Evolutionary conservation across 2,113 vertebrate species (phyloP).

Genomic region (Entosphenus tridentatus): DNA sequence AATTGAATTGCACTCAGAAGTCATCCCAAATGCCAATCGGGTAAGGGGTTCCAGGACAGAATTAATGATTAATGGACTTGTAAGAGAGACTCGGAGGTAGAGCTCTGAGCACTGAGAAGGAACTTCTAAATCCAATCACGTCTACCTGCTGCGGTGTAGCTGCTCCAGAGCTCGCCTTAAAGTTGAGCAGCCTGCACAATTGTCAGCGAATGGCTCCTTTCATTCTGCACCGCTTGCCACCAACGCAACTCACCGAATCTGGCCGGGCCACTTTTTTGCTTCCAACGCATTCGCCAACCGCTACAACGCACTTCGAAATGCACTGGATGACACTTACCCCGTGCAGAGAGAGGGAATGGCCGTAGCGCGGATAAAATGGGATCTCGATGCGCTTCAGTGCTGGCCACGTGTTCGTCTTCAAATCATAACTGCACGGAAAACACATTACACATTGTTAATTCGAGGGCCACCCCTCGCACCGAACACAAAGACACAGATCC

Average conservation of each 20-base stretch:
- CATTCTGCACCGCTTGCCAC: neutral
- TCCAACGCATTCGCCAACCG: neutral
- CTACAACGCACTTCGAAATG: neutral
- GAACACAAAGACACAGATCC: too few relatives aligned
- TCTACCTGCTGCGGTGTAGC: too few relatives aligned
- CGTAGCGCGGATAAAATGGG: conserved; percentile 48
- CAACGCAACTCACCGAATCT: neutral
- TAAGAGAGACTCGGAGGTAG: too few relatives aligned
- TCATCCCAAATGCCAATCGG: too few relatives aligned
- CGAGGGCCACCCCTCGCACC: neutral
- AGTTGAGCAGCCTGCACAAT: neutral
- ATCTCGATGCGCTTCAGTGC: conserved; percentile 42
- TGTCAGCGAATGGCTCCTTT: neutral
- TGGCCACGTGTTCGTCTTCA: conserved; percentile 48
- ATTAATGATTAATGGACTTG: too few relatives aligned
- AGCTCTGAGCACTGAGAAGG: too few relatives aligned
- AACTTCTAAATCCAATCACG: too few relatives aligned
- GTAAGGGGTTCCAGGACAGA: too few relatives aligned
- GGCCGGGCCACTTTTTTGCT: neutral
- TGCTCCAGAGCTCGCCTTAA: too few relatives aligned
- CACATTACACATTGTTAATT: neutral
- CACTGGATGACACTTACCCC: conserved; percentile 26
- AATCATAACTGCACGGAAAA: conserved; percentile 38
- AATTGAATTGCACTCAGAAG: too few relatives aligned
- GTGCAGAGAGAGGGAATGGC: conserved; percentile 56